These are phyloP conservation scores for Pegoplata infirma DNA, from an alignment of 2,888 invertebrate genomes.

Conservation along the genomic window DNA sequence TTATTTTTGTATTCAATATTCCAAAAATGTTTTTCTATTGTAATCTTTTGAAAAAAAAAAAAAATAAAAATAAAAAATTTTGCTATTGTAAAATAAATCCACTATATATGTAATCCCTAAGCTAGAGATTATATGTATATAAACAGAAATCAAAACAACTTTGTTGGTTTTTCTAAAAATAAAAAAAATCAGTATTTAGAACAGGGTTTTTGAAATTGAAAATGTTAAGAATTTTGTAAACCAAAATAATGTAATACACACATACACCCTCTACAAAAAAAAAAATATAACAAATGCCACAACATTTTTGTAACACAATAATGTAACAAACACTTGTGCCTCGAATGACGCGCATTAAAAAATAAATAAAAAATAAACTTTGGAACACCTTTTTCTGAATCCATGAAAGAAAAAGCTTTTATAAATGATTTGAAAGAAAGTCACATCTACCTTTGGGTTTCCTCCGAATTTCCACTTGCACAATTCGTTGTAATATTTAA, in stretches of 20 bases:
- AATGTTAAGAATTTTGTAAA: slow-evolving; percentile 18
- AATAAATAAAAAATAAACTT: no score
- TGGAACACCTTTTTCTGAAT: no score
- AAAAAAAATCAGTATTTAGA: slow-evolving; percentile 16
- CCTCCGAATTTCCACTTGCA: no score
- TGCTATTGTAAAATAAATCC: slow-evolving; percentile 13
- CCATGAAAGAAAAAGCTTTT: no score
- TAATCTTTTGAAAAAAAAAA: not conserved
- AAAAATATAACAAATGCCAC: no score
- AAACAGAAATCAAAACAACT: slow-evolving; percentile 24
- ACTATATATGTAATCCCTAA: slow-evolving; percentile 30
- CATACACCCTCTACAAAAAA: not conserved
- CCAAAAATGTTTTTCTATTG: not conserved
- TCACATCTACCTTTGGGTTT: no score
- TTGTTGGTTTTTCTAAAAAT: not conserved
- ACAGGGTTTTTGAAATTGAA: slow-evolving; percentile 8
- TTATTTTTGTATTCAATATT: not conserved
- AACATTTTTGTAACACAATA: not conserved
- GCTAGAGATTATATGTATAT: slow-evolving; percentile 29
- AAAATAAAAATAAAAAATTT: not conserved
- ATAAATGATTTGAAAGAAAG: no score
- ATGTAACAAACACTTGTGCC: no score
- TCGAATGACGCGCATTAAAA: no score
- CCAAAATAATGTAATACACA: no score
- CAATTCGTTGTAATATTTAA: no score